Base-by-base conservation (phyloP, 2,113 vertebrate genomes). In the Rafetus swinhoei region DNA sequence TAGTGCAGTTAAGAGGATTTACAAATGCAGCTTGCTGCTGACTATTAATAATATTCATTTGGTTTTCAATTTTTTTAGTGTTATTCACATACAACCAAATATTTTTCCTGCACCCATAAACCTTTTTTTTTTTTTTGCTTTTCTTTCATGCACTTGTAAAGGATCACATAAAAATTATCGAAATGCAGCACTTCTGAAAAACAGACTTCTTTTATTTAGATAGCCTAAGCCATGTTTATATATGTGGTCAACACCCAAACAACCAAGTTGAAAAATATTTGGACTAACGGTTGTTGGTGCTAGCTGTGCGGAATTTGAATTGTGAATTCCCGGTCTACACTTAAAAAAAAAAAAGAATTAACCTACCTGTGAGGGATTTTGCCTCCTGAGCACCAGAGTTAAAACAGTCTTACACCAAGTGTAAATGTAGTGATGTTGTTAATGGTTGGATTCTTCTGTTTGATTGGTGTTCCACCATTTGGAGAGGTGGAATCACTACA, bases 51-150 rank as follows among this genome's bases (percentile, higher is more conserved):
- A 29, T 80, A n/a, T 88, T 91, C 60, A 93, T 52, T 76, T 88
- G 84, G 86, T 45, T 45, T 45, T 45, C 45, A 92, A 55, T 89
- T 88, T 65, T 82, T 88, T 93, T 89, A 92, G 93, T 84, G 80
- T 95, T 57, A 94, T 88, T 90, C 57, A 85, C 24, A 55, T 87
- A 82, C 2, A 62, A 91, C 35, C 12, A 92, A 92, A 80, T 4
- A 3, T 87, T 81, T 77, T 93, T 91, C 27, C 72, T 85, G 91
- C 91, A 69, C n/a, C 16, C 91, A 1, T 88, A 57, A 91, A 95
- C 88, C 52, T 56, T 45, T 82, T 84, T 95, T 92, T 95, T 92
- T 3, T 2, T 27, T 19, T 57, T 57, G 59, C 25, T 84, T 65
- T 79, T 18, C 32, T 85, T 84, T 82, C 22, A 12, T 22, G 83